Percentiles rank a stretch among this genome's conserved stretches.
Evolutionary conservation across 2,797 vertebrate species (phyloP).

Genomic region (Centropyge bicolor): DNA sequence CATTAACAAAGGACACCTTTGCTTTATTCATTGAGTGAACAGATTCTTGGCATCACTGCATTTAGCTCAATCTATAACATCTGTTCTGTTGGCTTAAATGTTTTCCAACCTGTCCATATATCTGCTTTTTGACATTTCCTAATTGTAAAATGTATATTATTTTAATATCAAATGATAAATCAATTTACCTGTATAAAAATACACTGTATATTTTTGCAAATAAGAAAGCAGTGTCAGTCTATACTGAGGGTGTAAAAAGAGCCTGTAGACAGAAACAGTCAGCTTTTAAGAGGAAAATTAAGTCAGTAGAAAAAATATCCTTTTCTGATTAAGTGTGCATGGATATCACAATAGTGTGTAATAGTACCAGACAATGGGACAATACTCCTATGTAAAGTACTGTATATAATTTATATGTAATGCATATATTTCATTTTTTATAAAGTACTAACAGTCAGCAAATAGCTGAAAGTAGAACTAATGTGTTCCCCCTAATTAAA

Average conservation of each 20-base stretch:
- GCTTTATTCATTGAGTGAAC: too few relatives aligned
- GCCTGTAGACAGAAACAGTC: not conserved
- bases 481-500: not conserved
- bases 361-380: not conserved
- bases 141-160: too few relatives aligned
- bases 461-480: not conserved
- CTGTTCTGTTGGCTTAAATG: not conserved
- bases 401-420: not conserved
- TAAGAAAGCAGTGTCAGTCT: not conserved
- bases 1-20: too few relatives aligned
- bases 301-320: not conserved
- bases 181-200: not conserved
- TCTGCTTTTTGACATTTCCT: not conserved
- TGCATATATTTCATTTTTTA: slow-evolving; percentile 3
- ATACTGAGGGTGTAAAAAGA: not conserved
- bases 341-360: not conserved
- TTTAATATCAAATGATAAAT: not conserved
- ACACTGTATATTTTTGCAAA: not conserved
- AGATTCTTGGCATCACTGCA: too few relatives aligned
- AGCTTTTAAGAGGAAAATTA: not conserved
- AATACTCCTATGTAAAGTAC: not conserved
- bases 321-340: not conserved
- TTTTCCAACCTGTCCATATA: not conserved
- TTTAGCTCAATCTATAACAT: too few relatives aligned
- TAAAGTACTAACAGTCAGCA: not conserved